A percentile compares a stretch with the other conserved stretches of the same genome.
Conservation (phyloP, 2,113 vertebrate species). For the Tonatia bakeri region DNA sequence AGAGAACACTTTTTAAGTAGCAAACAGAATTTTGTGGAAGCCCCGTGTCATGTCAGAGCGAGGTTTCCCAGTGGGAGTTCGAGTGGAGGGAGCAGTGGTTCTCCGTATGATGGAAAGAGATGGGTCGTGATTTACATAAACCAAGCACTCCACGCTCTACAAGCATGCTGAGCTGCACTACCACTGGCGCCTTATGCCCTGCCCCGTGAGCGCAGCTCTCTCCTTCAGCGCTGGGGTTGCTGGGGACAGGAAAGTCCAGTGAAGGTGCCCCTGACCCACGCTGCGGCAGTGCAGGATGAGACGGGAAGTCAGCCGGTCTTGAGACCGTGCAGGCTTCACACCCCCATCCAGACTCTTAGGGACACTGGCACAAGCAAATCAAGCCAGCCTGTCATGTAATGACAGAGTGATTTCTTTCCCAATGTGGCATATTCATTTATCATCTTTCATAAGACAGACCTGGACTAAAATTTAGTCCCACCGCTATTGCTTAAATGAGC, state of each 20-base stretch:
- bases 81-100: not conserved
- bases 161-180: accelerated
- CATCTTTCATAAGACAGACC: slow-evolving; percentile 68
- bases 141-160: accelerated
- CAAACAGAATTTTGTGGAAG: accelerated
- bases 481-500: slow-evolving; percentile 52
- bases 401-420: slow-evolving; percentile 69
- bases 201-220: accelerated
- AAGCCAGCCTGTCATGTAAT: slow-evolving; percentile 59
- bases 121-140: not conserved
- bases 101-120: not conserved
- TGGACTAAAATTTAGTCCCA: slow-evolving; percentile 57
- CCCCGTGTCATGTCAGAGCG: not conserved
- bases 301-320: accelerated
- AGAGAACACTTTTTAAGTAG: not conserved
- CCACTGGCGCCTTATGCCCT: not conserved
- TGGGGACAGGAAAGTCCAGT: not conserved
- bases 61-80: not conserved
- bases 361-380: not conserved
- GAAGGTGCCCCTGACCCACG: not conserved
- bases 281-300: not conserved
- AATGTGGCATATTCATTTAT: slow-evolving; percentile 65
- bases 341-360: slow-evolving; percentile 22
- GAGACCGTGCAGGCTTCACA: not conserved
- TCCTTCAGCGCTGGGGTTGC: not conserved